Evolutionary conservation across 2,888 invertebrate genomes (phyloP).

Genomic region (Acrobasis consociella): DNA sequence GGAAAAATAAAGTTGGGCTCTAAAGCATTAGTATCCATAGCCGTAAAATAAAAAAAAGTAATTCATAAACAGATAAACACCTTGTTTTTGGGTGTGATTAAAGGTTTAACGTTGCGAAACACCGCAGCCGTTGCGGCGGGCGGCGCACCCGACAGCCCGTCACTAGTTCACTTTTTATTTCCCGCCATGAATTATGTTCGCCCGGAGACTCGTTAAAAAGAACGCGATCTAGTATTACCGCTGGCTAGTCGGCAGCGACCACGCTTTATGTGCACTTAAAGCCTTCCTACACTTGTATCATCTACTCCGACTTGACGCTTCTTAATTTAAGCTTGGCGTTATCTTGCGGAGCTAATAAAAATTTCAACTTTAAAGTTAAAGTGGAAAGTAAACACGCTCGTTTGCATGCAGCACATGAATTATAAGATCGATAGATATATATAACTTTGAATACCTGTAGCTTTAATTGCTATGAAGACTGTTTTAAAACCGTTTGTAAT

Average conservation of each 20-base stretch:
- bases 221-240: constrained; percentile 70
- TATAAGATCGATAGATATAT: neutral
- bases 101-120: constrained; percentile 27
- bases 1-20: too few species aligned
- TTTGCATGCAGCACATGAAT: constrained; percentile 10
- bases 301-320: constrained; percentile 70
- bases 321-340: constrained; percentile 66
- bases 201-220: constrained; percentile 71
- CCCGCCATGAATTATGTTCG: constrained; percentile 62
- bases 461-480: neutral
- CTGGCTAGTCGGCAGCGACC: constrained; percentile 58
- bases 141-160: constrained; percentile 36
- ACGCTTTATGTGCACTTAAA: constrained; percentile 77
- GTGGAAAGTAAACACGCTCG: constrained; percentile 21
- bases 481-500: neutral
- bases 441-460: neutral
- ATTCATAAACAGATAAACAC: neutral
- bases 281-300: constrained; percentile 68
- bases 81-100: constrained; percentile 10
- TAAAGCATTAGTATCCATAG: too few species aligned
- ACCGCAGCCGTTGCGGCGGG: constrained; percentile 10
- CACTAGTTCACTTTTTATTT: constrained; percentile 65
- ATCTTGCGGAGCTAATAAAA: constrained; percentile 52
- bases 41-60: too few species aligned
- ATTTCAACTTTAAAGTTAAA: constrained; percentile 32